Base-by-base conservation (phyloP, 1,140 invertebrate species). In the Physella acuta region DNA sequence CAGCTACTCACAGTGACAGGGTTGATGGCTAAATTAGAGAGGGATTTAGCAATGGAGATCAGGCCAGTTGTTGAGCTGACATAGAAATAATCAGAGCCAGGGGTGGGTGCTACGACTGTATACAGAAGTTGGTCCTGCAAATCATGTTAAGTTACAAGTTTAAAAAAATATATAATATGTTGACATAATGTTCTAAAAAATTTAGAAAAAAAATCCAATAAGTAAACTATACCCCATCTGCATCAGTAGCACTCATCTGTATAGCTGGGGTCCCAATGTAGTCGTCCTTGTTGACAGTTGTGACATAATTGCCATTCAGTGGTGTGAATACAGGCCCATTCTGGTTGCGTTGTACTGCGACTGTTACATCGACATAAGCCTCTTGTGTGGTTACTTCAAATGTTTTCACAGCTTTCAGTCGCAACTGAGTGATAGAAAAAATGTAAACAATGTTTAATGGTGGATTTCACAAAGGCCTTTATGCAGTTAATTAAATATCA, bases 271-370 rank as follows among this genome's bases (percentile, higher is more conserved):
- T 89, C 78, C 94, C 78, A 39, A 78, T 90, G 0, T 90, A 88
- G 39, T 90, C 86, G 82, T 94, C 94, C 85, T 95, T 94, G 2
- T 92, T 91, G 5, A 95, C 90, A 33, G 86, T 88, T 1, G 90
- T 90, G 79, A 92, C 90, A 73, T 96, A 94, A 0, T 88, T 85
- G 71, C 90, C 88, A 73, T 88, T 88, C n/a, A 17, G 30, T 30
- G 8, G 53, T 26, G 0, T 8, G 80, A 96, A 97, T 14, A 91
- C 37, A 0, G 94, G 94, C 28, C 91, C 85, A 82, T 95, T 93
- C 81, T 91, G 84, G 81, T 97, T 94, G 34, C 89, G 82, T 24
- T 91, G 89, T 72, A 88, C 84, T 0, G 67, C 75, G 24, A 97
- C 90, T 0, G 91, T 92, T 0, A 95, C 93, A 4, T 91, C 93